Percentiles rank a stretch among this genome's conserved stretches.
These are phyloP conservation scores for Rhombomys opimus DNA, from an alignment of 2,113 vertebrate species.

Conservation along the genomic window DNA sequence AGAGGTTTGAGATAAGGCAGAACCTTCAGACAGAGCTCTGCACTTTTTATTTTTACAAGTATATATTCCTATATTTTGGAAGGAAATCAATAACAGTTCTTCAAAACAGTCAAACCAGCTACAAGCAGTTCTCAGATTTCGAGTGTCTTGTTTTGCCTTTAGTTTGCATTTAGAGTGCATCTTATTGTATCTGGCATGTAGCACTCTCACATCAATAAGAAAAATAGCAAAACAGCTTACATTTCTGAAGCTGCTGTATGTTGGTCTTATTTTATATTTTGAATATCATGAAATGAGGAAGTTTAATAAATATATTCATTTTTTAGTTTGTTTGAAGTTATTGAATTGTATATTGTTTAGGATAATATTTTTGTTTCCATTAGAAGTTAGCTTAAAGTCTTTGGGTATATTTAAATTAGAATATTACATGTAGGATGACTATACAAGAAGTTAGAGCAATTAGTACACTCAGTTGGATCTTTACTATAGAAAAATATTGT, in stretches of 20 bases:
- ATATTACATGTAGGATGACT: not conserved
- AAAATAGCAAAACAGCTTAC: slow-evolving; percentile 4
- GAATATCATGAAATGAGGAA: not conserved
- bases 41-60: slow-evolving; percentile 33
- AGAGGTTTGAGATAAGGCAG: not conserved
- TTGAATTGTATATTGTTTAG: not conserved
- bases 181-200: not conserved
- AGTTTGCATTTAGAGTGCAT: slow-evolving; percentile 70
- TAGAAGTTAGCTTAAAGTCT: slow-evolving; percentile 28
- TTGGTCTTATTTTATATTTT: not conserved
- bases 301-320: slow-evolving; percentile 49
- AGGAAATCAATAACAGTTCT: not conserved
- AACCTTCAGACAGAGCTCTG: not conserved
- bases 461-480: not conserved
- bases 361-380: slow-evolving; percentile 33
- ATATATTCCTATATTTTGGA: not conserved
- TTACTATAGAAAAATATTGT: not conserved
- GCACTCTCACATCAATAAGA: slow-evolving; percentile 39
- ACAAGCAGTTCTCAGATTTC: not conserved
- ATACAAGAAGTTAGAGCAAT: not conserved
- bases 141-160: slow-evolving; percentile 67
- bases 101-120: not conserved
- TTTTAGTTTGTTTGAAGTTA: slow-evolving; percentile 44
- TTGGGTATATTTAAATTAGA: not conserved
- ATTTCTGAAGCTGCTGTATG: slow-evolving; percentile 30